Evolutionary conservation across 1,140 invertebrate species (phyloP).

Genomic region (Drosophila repletoides): DNA sequence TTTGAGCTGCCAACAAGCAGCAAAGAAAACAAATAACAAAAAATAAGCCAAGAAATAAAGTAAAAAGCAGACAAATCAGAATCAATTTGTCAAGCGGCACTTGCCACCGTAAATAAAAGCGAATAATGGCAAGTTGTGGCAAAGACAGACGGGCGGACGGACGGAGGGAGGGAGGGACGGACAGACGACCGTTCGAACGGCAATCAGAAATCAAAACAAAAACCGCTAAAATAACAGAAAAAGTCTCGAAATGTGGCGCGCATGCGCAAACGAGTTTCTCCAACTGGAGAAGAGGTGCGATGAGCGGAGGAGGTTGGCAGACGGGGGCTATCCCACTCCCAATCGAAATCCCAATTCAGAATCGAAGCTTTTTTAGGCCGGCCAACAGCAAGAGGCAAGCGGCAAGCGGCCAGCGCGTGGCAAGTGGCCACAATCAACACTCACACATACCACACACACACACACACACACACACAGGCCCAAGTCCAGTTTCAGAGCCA

Average conservation of each 20-base stretch:
- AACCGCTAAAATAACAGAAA: conserved; percentile 79
- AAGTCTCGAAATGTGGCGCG: conserved; percentile 58
- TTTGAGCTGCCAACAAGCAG: conserved; percentile 3
- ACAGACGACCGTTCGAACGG: conserved; percentile 56
- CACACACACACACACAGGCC: no score
- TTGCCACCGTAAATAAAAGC: conserved; percentile 73
- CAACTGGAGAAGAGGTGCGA: background rate
- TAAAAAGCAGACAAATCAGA: conserved; percentile 61
- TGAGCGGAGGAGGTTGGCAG: conserved; percentile 19
- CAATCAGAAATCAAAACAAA: conserved; percentile 80
- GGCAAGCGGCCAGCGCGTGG: conserved; percentile 49
- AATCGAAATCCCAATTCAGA: conserved; percentile 31
- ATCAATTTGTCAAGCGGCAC: conserved; percentile 78
- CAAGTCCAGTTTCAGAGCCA: no score
- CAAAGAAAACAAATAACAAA: background rate
- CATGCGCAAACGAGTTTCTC: conserved; percentile 71
- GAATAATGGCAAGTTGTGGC: conserved; percentile 35
- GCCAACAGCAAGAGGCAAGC: no score
- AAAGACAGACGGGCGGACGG: no score
- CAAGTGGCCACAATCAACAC: conserved; percentile 22
- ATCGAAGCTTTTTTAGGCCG: conserved; percentile 29
- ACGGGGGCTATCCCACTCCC: background rate
- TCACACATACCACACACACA: conserved; percentile 1
- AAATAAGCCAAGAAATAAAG: conserved; percentile 21
- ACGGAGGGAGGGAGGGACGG: no score